Evolutionary conservation across 2,888 invertebrate species (phyloP).

Genomic region (Acronicta psi): DNA sequence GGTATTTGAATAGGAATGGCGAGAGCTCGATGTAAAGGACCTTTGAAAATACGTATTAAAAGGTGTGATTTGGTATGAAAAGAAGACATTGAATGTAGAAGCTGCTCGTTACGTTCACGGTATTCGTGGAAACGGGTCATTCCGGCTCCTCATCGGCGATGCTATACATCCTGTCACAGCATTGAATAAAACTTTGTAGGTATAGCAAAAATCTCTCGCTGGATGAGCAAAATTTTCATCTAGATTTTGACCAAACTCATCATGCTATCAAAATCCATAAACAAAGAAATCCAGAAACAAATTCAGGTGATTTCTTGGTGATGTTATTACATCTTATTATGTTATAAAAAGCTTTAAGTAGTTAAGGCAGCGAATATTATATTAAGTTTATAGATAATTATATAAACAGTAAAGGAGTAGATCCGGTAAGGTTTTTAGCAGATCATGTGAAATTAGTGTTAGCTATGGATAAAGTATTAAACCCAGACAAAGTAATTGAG

Average conservation of each 20-base stretch:
- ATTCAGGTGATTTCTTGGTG: too few species aligned
- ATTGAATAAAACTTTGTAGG: neutral
- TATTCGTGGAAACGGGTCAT: slow-evolving; percentile 4
- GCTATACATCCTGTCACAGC: slow-evolving; percentile 2
- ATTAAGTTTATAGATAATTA: too few species aligned
- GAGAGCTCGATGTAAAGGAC: slow-evolving; percentile 7
- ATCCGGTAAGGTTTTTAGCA: too few species aligned
- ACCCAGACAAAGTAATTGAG: too few species aligned
- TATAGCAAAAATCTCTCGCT: neutral
- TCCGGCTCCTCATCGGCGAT: neutral
- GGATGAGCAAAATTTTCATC: neutral
- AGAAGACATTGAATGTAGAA: slow-evolving; percentile 4
- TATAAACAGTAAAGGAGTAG: too few species aligned
- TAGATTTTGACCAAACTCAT: neutral
- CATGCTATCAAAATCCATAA: too few species aligned
- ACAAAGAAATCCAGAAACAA: too few species aligned
- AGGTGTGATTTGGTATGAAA: slow-evolving; percentile 6
- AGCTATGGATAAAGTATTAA: too few species aligned
- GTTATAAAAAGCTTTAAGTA: too few species aligned
- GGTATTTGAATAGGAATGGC: slow-evolving; percentile 7
- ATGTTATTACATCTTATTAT: too few species aligned
- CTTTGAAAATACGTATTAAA: slow-evolving; percentile 13
- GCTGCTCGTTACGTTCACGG: slow-evolving; percentile 11
- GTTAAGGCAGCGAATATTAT: too few species aligned
- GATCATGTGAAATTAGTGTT: too few species aligned